Evolutionary conservation across 2,888 invertebrate genomes (phyloP), one percentile per base, ranked within the genome.

Genomic region (Tinea semifulvella): DNA sequence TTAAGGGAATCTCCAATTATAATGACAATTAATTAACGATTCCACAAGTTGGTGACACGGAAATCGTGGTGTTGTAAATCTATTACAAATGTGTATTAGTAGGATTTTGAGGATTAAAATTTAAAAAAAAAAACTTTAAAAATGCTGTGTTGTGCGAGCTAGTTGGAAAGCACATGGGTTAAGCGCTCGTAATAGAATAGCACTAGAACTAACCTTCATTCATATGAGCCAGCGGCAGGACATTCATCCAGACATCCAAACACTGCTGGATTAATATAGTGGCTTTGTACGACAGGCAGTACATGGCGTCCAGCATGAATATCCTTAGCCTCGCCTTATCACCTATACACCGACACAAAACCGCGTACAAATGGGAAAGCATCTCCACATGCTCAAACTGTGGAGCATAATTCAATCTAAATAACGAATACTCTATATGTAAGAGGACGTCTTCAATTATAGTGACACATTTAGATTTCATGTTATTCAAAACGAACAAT

Each of bases 241-340:
- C 53, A 40, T 67, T 64, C 58, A 66, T 67, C 70, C 75, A 76
- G 8, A 76, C 71, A 39, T 75, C 70, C 17, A 82, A 50, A 48
- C 77, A 76, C 46, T 73, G 67, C 47, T 65, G 72, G 16, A 81
- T 63, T 2, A 82, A 53, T 5, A 66, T 58, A 10, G 75, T 56
- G 1, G 75, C 62, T 55, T 73, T 80, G 47, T 57, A 77, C 42
- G 70, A 65, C 19, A 77, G 60, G 48, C 77, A 79, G 50, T 82
- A 82, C 73, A 82, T 70, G 2, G 79, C 76, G 53, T 80, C 75
- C 36, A 81, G 50, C 45, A 81, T 60, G 46, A 82, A 81, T 3
- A 66, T 45, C 43, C 73, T 61, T 36, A 82, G 50, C 2, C 68
- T 61, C 47, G 62, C 65, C 47, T 61, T 66, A 40, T 64, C 55